Conservation (phyloP, 2,888 invertebrate genomes). For the Drosophila basisetae region DNA sequence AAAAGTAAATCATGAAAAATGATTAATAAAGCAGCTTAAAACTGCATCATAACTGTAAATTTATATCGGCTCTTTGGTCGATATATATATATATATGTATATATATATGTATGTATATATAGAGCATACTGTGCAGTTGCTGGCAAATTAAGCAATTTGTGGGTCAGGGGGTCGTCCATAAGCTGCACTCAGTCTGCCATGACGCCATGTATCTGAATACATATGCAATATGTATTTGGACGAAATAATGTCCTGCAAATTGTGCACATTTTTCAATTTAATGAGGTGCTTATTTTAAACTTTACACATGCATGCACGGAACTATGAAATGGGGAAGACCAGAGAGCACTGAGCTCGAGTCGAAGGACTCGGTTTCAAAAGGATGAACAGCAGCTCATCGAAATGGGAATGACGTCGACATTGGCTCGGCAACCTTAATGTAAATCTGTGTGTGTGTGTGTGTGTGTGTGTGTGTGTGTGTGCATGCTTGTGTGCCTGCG, state of each 20-base stretch:
- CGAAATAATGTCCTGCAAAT: slow-evolving; percentile 77
- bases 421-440: slow-evolving; percentile 13
- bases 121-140: slow-evolving; percentile 9
- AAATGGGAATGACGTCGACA: slow-evolving; percentile 21
- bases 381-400: slow-evolving; percentile 43
- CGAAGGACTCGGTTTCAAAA: slow-evolving; percentile 14
- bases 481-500: slow-evolving; percentile 16
- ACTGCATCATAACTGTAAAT: slow-evolving; percentile 74
- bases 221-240: slow-evolving; percentile 44
- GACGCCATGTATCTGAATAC: slow-evolving; percentile 3
- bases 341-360: slow-evolving; percentile 1
- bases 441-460: slow-evolving; percentile 1
- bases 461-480: not conserved
- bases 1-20: slow-evolving; percentile 68
- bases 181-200: slow-evolving; percentile 21
- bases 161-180: slow-evolving; percentile 22
- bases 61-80: slow-evolving; percentile 40
- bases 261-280: slow-evolving; percentile 82
- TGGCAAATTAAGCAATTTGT: slow-evolving; percentile 69
- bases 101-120: not conserved
- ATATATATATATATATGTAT: not conserved
- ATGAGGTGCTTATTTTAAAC: slow-evolving; percentile 82
- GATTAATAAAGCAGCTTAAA: slow-evolving; percentile 79
- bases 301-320: slow-evolving; percentile 69
- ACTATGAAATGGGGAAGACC: slow-evolving; percentile 23